These are phyloP conservation scores for Serripes groenlandicus DNA, from an alignment of 2,888 invertebrate genomes.

Conservation along the genomic window DNA sequence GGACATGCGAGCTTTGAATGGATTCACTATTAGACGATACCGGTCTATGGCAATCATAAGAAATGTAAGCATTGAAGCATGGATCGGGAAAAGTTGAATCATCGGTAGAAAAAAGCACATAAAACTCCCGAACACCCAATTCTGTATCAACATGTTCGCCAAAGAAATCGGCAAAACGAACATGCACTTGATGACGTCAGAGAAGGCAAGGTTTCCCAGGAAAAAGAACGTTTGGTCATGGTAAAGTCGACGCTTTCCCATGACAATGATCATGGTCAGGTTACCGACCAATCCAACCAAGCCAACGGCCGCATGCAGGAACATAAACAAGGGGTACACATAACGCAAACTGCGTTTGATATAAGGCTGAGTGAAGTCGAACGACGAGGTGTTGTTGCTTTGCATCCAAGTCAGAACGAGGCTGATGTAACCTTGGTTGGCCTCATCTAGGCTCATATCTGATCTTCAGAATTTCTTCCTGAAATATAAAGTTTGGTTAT, in stretches of 20 bases:
- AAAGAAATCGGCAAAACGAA: slow-evolving; percentile 91
- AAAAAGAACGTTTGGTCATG: slow-evolving; percentile 90
- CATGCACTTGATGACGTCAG: slow-evolving; percentile 90
- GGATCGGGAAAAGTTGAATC: slow-evolving; percentile 91
- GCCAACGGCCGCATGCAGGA: slow-evolving; percentile 89
- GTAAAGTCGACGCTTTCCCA: slow-evolving; percentile 88
- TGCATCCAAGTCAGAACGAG: slow-evolving; percentile 23
- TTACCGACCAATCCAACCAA: slow-evolving; percentile 89
- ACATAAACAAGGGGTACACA: slow-evolving; percentile 89
- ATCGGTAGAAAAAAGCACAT: slow-evolving; percentile 92
- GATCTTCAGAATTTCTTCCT: neutral
- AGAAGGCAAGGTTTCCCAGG: slow-evolving; percentile 90
- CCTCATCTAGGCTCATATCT: slow-evolving; percentile 25
- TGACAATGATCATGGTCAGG: slow-evolving; percentile 88
- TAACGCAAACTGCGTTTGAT: slow-evolving; percentile 88
- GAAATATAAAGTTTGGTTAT: no score
- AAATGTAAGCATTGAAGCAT: slow-evolving; percentile 91
- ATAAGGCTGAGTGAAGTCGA: slow-evolving; percentile 89
- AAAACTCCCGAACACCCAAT: slow-evolving; percentile 92
- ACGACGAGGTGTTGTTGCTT: slow-evolving; percentile 82
- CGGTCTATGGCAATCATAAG: slow-evolving; percentile 91
- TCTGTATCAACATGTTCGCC: slow-evolving; percentile 90
- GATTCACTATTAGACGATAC: slow-evolving; percentile 90
- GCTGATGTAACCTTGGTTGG: slow-evolving; percentile 27
- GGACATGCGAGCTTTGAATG: slow-evolving; percentile 89